phyloP scores from a whole-genome alignment of 2,113 vertebrate genomes.

The Martes martes region DNA sequence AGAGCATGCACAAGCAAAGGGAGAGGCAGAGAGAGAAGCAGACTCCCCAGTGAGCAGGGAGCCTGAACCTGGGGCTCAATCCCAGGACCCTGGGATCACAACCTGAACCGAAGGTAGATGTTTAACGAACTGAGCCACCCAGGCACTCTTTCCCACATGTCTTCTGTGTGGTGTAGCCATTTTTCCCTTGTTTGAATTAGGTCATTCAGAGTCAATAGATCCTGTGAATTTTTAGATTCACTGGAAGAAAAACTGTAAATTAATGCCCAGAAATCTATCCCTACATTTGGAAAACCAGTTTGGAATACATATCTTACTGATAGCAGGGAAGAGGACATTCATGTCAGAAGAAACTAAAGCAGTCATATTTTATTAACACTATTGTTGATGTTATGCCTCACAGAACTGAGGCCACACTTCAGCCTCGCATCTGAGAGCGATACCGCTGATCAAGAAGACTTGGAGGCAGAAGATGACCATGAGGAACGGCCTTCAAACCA shows the following conservation, averaged over 20 bases:
- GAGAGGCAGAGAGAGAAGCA: too few species aligned
- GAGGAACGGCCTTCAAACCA: conserved; percentile 84
- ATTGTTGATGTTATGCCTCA: not conserved
- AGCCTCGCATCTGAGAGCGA: conserved; percentile 98
- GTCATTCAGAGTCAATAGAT: not conserved
- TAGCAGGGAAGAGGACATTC: not conserved
- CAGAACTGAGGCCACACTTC: conserved; percentile 97
- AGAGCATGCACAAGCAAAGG: too few species aligned
- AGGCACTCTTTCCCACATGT: not conserved
- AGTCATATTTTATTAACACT: not conserved
- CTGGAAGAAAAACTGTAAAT: not conserved
- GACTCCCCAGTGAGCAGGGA: too few species aligned
- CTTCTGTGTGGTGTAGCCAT: not conserved
- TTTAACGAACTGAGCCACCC: not conserved
- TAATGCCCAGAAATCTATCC: not conserved
- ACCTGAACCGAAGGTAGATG: not conserved
- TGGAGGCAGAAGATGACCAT: conserved; percentile 87
- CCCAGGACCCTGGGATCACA: not conserved
- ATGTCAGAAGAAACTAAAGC: not conserved
- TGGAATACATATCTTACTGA: not conserved
- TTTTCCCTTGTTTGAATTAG: conserved; percentile 10
- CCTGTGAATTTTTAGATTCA: not conserved
- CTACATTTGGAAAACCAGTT: not conserved
- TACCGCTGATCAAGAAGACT: conserved; percentile 92
- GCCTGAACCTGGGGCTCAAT: too few species aligned